Conservation (phyloP, 1,140 invertebrate genomes). For the Calephelis virginiensis region DNA sequence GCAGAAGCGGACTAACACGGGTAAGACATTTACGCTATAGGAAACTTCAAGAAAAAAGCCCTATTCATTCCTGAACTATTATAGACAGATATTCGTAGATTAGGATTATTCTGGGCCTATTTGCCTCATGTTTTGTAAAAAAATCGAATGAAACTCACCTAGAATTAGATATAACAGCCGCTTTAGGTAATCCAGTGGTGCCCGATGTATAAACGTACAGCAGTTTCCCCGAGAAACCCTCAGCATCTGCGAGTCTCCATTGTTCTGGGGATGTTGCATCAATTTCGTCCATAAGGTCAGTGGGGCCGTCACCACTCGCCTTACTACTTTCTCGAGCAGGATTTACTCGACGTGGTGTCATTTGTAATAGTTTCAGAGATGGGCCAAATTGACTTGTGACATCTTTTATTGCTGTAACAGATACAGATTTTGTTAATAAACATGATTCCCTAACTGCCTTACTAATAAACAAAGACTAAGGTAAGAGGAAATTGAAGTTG, state of each 20-base stretch:
- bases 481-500: too few relatives aligned
- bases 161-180: conserved; percentile 89
- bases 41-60: too few relatives aligned
- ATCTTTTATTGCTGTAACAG: conserved; percentile 67
- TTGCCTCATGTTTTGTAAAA: too few relatives aligned
- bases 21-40: too few relatives aligned
- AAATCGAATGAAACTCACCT: conserved; percentile 70
- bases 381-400: conserved; percentile 58
- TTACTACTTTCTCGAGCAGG: conserved; percentile 25
- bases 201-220: conserved; percentile 94
- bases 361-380: conserved; percentile 62
- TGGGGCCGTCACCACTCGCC: conserved; percentile 43
- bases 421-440: neutral
- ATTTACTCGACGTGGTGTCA: conserved; percentile 49
- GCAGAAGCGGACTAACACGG: too few relatives aligned
- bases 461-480: too few relatives aligned
- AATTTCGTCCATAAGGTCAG: conserved; percentile 57
- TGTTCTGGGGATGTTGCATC: conserved; percentile 50
- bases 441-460: too few relatives aligned
- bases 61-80: too few relatives aligned
- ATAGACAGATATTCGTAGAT: too few relatives aligned
- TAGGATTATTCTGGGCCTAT: too few relatives aligned
- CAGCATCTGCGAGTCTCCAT: conserved; percentile 59
- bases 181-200: conserved; percentile 93
- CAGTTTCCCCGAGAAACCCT: conserved; percentile 79